phyloP scores from a whole-genome alignment of 2,113 vertebrate species.

The Syrmaticus mikado region DNA sequence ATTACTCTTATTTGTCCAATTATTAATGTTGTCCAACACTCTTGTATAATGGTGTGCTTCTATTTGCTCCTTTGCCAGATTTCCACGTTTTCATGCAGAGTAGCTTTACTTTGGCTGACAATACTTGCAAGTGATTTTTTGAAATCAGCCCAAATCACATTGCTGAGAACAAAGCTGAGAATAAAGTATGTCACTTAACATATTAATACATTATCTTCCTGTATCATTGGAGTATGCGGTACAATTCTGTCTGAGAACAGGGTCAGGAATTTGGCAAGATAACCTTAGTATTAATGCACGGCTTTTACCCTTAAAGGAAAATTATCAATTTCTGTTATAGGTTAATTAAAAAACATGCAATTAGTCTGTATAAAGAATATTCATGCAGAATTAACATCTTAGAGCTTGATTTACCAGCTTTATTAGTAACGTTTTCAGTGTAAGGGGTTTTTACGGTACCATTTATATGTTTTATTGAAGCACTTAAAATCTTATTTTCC shows the following conservation, averaged over 20 bases:
- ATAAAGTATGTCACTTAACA: neutral
- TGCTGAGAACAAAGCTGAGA: neutral
- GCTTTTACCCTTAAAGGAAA: neutral
- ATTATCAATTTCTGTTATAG: neutral
- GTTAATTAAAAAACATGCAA: neutral
- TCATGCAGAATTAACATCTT: neutral
- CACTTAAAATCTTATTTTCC: neutral
- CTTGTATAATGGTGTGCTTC: neutral
- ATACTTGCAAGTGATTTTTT: neutral
- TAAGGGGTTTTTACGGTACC: neutral
- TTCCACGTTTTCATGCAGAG: neutral
- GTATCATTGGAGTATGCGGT: neutral
- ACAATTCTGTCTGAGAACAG: neutral
- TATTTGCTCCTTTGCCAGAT: neutral
- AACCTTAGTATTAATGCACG: neutral
- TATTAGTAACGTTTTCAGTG: neutral
- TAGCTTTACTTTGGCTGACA: neutral
- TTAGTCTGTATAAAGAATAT: neutral
- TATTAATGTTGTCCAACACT: neutral
- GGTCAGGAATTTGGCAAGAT: neutral
- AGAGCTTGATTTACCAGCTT: neutral
- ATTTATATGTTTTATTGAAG: constrained; percentile 2
- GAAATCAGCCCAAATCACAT: neutral
- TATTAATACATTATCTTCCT: neutral
- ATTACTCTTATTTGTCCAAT: neutral